phyloP scores from a whole-genome alignment of 2,888 invertebrate species.

The Tetragnatha montana region DNA sequence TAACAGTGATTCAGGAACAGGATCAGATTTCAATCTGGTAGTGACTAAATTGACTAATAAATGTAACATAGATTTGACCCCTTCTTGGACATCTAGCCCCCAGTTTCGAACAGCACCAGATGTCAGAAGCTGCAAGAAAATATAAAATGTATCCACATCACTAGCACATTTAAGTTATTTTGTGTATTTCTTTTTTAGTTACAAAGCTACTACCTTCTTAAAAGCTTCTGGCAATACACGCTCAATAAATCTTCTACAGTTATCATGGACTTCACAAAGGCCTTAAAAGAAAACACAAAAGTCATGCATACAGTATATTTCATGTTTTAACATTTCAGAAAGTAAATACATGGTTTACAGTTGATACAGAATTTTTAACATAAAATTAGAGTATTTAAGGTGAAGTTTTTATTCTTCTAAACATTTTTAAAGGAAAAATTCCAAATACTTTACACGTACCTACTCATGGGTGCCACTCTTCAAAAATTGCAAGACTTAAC shows the following conservation, averaged over 20 bases:
- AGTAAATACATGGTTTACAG: too few species aligned
- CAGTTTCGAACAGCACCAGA: slow-evolving; percentile 77
- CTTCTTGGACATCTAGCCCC: slow-evolving; percentile 78
- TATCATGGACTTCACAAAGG: slow-evolving; percentile 76
- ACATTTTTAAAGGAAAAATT: too few species aligned
- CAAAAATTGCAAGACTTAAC: too few species aligned
- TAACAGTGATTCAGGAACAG: slow-evolving; percentile 76
- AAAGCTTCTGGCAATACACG: slow-evolving; percentile 78
- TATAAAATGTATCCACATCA: background rate
- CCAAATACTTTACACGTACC: too few species aligned
- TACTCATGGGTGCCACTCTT: too few species aligned
- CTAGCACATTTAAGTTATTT: too few species aligned
- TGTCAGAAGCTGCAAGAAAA: slow-evolving; percentile 75
- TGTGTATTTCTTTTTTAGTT: too few species aligned
- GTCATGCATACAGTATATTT: too few species aligned
- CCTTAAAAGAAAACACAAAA: slow-evolving; percentile 74
- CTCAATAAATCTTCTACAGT: slow-evolving; percentile 77
- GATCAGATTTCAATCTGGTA: slow-evolving; percentile 75
- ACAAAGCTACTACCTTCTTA: slow-evolving; percentile 75
- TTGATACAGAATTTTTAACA: too few species aligned
- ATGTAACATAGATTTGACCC: slow-evolving; percentile 78
- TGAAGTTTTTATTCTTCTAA: too few species aligned
- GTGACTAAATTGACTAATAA: slow-evolving; percentile 77
- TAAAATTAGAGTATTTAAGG: too few species aligned
- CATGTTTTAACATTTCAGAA: too few species aligned